A percentile compares a stretch with the other conserved stretches of the same genome.
These are phyloP conservation scores for Agrotis segetum DNA, from an alignment of 2,888 invertebrate species.

Conservation along the genomic window DNA sequence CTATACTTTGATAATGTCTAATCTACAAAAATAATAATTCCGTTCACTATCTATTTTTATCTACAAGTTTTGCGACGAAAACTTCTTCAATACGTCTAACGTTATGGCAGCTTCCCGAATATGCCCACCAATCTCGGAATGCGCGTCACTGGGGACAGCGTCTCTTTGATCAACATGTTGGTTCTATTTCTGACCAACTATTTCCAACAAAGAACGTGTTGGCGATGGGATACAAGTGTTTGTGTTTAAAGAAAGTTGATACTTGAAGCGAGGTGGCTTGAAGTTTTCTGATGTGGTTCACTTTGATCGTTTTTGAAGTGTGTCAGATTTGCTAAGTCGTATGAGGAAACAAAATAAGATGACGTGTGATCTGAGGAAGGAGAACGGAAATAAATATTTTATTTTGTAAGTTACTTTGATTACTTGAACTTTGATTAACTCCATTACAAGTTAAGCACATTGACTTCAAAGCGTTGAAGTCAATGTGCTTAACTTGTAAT, in stretches of 20 bases:
- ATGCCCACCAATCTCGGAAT: constrained; percentile 28
- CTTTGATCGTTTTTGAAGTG: constrained; percentile 44
- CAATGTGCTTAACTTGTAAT: too few species aligned
- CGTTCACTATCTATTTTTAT: background rate
- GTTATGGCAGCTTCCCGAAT: constrained; percentile 29
- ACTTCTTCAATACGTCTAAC: background rate
- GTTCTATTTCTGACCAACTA: constrained; percentile 50
- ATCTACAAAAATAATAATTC: too few species aligned
- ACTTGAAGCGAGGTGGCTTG: constrained; percentile 19
- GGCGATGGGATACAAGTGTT: constrained; percentile 46
- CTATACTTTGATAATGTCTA: too few species aligned
- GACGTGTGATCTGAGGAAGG: background rate
- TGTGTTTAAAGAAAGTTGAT: constrained; percentile 52
- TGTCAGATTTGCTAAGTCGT: constrained; percentile 1
- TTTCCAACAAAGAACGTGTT: constrained; percentile 44
- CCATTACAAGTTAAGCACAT: background rate
- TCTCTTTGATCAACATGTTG: constrained; percentile 53
- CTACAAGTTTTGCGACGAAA: background rate
- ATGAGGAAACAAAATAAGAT: constrained; percentile 20
- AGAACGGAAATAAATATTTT: background rate
- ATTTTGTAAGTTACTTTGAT: background rate
- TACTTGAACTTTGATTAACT: too few species aligned
- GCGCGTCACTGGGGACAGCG: constrained; percentile 13
- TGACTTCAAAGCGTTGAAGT: background rate
- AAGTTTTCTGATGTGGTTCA: constrained; percentile 43